Evolutionary conservation across 2,797 vertebrate genomes (phyloP).

Genomic region (Pipistrellus pipistrellus): DNA sequence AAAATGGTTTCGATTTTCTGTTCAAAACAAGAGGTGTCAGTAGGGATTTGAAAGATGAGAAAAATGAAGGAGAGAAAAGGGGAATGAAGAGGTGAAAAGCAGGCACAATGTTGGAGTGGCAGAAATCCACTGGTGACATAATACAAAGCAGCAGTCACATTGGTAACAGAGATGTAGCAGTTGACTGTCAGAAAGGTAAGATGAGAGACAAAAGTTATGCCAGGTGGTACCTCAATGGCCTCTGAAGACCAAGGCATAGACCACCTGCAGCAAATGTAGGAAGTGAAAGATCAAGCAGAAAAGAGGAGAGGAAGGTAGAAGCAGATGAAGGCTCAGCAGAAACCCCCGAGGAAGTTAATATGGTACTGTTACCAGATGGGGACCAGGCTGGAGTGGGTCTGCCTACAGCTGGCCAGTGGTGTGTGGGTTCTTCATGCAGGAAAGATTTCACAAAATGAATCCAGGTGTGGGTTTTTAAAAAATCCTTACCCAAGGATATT

Average conservation of each 20-base stretch:
- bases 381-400: background rate
- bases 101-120: background rate
- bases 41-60: background rate
- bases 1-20: background rate
- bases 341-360: background rate
- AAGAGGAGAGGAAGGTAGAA: background rate
- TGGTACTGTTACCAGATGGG: background rate
- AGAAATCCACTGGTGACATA: background rate
- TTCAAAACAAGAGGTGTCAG: background rate
- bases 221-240: background rate
- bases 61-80: background rate
- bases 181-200: background rate
- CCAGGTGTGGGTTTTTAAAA: background rate
- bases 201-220: background rate
- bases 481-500: no score
- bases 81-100: background rate
- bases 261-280: background rate
- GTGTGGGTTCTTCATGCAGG: background rate
- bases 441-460: background rate
- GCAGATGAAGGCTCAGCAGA: background rate
- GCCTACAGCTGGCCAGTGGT: background rate
- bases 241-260: background rate
- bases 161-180: background rate
- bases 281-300: background rate
- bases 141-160: background rate